phyloP scores from a whole-genome alignment of 2,797 vertebrate species.

The Sebastiscus tertius region DNA sequence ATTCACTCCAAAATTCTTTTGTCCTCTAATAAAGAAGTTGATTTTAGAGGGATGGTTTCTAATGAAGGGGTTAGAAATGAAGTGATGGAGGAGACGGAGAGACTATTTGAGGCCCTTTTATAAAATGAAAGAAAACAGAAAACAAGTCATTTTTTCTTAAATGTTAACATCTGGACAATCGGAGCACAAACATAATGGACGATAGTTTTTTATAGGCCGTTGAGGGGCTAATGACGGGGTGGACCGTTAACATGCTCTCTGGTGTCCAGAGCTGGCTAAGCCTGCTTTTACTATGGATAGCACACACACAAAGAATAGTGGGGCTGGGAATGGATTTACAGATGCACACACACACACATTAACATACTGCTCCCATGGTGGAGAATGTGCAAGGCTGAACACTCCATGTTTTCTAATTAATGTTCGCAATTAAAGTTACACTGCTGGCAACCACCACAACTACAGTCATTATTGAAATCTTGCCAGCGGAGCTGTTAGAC shows the following conservation, averaged over 20 bases:
- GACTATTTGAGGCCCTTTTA: background rate
- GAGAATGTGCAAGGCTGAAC: background rate
- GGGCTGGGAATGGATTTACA: background rate
- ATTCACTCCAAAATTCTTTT: background rate
- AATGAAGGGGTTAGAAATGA: background rate
- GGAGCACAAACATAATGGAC: background rate
- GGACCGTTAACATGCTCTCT: slow-evolving; percentile 18
- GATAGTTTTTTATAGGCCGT: background rate
- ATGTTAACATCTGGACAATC: slow-evolving; percentile 32
- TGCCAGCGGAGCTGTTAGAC: slow-evolving; percentile 19
- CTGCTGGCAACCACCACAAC: slow-evolving; percentile 6
- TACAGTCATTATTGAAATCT: background rate
- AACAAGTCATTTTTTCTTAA: slow-evolving; percentile 1
- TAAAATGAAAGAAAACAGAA: background rate
- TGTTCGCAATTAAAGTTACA: slow-evolving; percentile 27
- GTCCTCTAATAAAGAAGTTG: background rate
- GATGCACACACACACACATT: background rate
- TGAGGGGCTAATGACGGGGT: slow-evolving; percentile 9
- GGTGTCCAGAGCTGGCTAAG: slow-evolving; percentile 31
- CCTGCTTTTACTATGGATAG: slow-evolving; percentile 51
- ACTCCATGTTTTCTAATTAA: slow-evolving; percentile 6
- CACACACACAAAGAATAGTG: slow-evolving; percentile 17
- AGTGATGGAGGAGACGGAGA: background rate
- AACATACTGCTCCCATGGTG: background rate
- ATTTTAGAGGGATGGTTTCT: background rate